A percentile compares a stretch with the other conserved stretches of the same genome.
Evolutionary conservation across 2,113 vertebrate species (phyloP).

Genomic region (Orcinus orca): DNA sequence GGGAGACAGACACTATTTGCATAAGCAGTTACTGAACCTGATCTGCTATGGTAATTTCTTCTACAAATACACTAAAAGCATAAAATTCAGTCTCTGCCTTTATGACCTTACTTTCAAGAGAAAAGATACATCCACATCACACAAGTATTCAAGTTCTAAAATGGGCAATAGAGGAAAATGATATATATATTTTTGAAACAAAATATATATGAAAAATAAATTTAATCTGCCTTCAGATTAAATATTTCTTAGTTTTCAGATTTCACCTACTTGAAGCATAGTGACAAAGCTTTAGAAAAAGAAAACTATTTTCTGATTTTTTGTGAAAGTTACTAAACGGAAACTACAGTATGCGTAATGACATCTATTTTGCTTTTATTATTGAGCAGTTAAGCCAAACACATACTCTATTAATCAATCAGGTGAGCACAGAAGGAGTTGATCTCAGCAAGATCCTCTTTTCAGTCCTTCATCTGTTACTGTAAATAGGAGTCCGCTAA

Average conservation of each 20-base stretch:
- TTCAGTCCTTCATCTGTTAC: constrained; percentile 54
- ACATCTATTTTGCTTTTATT: constrained; percentile 67
- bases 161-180: not conserved
- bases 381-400: constrained; percentile 68
- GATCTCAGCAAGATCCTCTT: constrained; percentile 66
- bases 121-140: not conserved
- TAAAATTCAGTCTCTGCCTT: not conserved
- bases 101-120: not conserved
- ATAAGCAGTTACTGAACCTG: not conserved
- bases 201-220: not conserved
- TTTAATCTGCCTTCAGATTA: not conserved
- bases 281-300: not conserved
- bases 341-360: constrained; percentile 39
- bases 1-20: not conserved
- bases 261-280: not conserved
- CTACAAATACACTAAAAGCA: not conserved
- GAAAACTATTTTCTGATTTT: not conserved
- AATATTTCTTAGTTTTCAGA: not conserved
- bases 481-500: constrained; percentile 64
- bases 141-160: not conserved
- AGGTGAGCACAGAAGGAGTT: constrained; percentile 32
- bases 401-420: constrained; percentile 55
- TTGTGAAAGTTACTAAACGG: not conserved
- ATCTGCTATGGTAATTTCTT: not conserved
- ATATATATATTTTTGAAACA: not conserved